Percentiles rank a stretch among this genome's conserved stretches.
Conservation (phyloP, 2,888 invertebrate species). For the Argyra leucocephala region DNA sequence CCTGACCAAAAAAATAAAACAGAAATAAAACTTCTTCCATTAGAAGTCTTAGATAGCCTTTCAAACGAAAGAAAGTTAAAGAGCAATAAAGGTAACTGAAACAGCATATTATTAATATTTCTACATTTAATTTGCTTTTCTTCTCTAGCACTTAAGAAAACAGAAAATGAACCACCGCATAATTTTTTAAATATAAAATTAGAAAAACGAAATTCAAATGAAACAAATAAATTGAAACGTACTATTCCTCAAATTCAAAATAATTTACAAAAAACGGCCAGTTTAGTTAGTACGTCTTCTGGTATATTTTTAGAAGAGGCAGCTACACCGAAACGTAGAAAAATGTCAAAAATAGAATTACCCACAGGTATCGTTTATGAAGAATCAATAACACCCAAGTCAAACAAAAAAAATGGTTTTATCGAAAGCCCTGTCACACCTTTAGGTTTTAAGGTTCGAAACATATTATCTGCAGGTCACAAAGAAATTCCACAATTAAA, state of each 20-base stretch:
- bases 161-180: background rate
- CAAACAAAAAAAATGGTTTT: constrained; percentile 25
- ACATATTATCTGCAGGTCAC: constrained; percentile 23
- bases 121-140: background rate
- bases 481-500: constrained; percentile 19
- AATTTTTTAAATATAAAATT: no score
- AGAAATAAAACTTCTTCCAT: background rate
- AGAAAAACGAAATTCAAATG: background rate
- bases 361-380: constrained; percentile 34
- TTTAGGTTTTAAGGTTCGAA: constrained; percentile 27
- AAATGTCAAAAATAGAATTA: constrained; percentile 21
- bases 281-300: constrained; percentile 12
- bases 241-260: no score
- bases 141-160: background rate
- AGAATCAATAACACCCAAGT: constrained; percentile 32
- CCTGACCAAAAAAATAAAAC: background rate
- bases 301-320: constrained; percentile 15
- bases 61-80: background rate
- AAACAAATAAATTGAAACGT: background rate
- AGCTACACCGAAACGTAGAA: constrained; percentile 1
- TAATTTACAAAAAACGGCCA: background rate
- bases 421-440: constrained; percentile 33
- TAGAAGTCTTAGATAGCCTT: background rate
- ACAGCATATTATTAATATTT: background rate
- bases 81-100: background rate